phyloP scores from a whole-genome alignment of 2,888 invertebrate genomes.

The Caenorhabditis plicata region DNA sequence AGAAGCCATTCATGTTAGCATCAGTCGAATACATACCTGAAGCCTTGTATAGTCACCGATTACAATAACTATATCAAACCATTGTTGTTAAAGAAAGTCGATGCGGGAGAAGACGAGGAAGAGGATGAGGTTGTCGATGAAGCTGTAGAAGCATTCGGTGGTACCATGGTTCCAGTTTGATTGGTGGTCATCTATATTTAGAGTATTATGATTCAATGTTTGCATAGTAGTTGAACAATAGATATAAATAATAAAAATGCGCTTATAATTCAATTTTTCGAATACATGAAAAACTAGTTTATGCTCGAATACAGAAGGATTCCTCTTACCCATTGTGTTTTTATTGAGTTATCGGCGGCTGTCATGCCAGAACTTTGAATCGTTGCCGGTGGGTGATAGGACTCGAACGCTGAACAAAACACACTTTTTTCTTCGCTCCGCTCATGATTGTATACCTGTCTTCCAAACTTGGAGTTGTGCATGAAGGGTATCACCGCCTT shows the following conservation, averaged over 20 bases:
- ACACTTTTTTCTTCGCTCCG: neutral
- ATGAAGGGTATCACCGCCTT: conserved; percentile 60
- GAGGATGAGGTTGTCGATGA: too few relatives aligned
- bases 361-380: conserved; percentile 36
- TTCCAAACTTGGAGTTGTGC: conserved; percentile 65
- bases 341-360: conserved; percentile 29
- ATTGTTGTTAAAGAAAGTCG: too few relatives aligned
- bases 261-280: too few relatives aligned
- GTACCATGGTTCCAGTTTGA: conserved; percentile 38
- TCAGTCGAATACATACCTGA: too few relatives aligned
- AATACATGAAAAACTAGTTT: too few relatives aligned
- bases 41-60: too few relatives aligned
- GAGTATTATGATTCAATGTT: too few relatives aligned
- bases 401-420: conserved; percentile 40
- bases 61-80: too few relatives aligned
- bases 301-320: neutral
- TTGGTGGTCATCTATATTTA: conserved; percentile 35
- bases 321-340: conserved; percentile 27
- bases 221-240: too few relatives aligned
- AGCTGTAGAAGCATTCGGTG: conserved; percentile 17
- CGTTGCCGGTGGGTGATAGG: conserved; percentile 37
- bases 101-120: too few relatives aligned
- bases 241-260: too few relatives aligned
- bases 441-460: conserved; percentile 38
- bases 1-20: conserved; percentile 25